Evolutionary conservation across 2,113 vertebrate species (phyloP).

Genomic region (Neolamprologus caudopunctatus): DNA sequence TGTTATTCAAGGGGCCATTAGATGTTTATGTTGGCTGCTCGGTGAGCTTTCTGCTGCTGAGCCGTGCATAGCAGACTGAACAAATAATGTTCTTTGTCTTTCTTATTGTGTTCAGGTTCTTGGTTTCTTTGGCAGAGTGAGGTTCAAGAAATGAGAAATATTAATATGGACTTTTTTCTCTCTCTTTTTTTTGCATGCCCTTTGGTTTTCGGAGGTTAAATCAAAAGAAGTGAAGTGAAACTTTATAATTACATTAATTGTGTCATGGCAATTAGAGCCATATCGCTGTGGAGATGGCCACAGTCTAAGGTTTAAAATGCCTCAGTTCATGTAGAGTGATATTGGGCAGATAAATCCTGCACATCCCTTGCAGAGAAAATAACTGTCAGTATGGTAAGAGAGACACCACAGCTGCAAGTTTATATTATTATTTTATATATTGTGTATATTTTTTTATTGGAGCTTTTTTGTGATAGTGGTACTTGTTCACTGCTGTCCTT

Average conservation of each 20-base stretch:
- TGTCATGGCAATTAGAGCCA: not conserved
- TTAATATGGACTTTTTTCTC: not conserved
- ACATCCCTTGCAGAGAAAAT: not conserved
- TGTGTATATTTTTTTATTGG: not conserved
- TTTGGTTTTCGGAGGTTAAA: not conserved
- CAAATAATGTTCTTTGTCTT: slow-evolving; percentile 26
- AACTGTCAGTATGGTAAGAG: not conserved
- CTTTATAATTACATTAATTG: not conserved
- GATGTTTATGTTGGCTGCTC: slow-evolving; percentile 34
- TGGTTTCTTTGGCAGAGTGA: slow-evolving; percentile 11
- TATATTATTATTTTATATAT: not conserved
- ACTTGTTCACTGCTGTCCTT: not conserved
- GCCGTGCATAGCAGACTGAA: slow-evolving; percentile 7
- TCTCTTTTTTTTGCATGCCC: not conserved
- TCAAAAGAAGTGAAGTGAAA: not conserved
- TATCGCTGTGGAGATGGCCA: not conserved
- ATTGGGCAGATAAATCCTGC: not conserved
- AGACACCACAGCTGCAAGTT: not conserved
- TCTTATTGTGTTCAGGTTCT: slow-evolving; percentile 5
- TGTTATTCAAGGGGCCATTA: slow-evolving; percentile 21
- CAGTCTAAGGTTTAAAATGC: not conserved
- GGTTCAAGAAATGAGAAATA: not conserved
- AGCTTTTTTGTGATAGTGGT: not conserved
- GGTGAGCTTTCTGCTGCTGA: not conserved
- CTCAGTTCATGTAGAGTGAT: not conserved